Conservation (phyloP, 2,888 invertebrate species). For the Pilophorus perplexus region DNA sequence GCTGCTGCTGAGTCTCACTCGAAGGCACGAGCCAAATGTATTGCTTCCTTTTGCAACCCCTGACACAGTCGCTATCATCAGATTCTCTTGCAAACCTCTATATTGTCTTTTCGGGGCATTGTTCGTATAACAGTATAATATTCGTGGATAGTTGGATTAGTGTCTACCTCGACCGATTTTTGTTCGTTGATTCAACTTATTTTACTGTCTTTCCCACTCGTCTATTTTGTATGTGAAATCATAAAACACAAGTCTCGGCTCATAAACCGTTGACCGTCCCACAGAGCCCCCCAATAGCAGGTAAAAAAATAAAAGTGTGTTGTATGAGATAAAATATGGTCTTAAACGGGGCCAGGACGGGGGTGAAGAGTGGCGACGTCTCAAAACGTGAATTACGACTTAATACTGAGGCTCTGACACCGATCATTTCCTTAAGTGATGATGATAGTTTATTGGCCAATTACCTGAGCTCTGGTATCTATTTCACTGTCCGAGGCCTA, state of each 20-base stretch:
- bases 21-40: too few species aligned
- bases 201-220: too few species aligned
- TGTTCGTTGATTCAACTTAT: too few species aligned
- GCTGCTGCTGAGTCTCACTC: too few species aligned
- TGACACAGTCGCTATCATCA: too few species aligned
- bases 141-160: too few species aligned
- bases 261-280: constrained; percentile 9
- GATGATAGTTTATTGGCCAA: constrained; percentile 39
- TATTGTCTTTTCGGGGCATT: too few species aligned
- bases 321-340: constrained; percentile 37
- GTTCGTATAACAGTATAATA: too few species aligned
- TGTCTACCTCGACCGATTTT: too few species aligned
- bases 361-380: constrained; percentile 26
- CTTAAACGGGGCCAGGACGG: constrained; percentile 18
- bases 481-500: constrained; percentile 19
- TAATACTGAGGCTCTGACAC: constrained; percentile 31
- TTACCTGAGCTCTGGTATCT: constrained; percentile 21
- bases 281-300: neutral
- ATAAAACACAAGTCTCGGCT: constrained; percentile 14
- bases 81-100: too few species aligned
- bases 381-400: constrained; percentile 33
- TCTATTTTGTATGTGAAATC: neutral
- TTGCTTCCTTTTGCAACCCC: too few species aligned
- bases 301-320: constrained; percentile 26
- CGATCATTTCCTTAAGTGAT: constrained; percentile 37